phyloP scores from a whole-genome alignment of 2,888 invertebrate species.

The Folsomia candida region DNA sequence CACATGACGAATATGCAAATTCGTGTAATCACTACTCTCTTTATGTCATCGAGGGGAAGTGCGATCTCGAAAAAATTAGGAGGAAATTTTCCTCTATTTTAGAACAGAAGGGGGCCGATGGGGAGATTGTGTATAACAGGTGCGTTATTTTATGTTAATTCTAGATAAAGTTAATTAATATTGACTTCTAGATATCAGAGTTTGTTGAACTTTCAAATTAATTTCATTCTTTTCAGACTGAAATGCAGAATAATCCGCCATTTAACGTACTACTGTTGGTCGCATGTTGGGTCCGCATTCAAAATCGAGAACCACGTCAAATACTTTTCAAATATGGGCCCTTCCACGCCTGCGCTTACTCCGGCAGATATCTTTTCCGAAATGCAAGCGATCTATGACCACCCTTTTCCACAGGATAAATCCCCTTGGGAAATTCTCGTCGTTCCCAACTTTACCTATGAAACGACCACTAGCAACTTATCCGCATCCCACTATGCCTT shows the following conservation, averaged over 20 bases:
- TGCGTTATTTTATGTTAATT: too few relatives aligned
- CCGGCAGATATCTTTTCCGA: constrained; percentile 40
- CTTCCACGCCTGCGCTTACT: constrained; percentile 16
- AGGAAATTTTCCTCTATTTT: constrained; percentile 32
- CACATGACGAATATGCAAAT: constrained; percentile 39
- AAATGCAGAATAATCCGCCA: constrained; percentile 40
- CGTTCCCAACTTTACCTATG: constrained; percentile 41
- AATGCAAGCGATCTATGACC: constrained; percentile 36
- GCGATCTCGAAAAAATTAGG: constrained; percentile 38
- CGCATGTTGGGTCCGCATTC: constrained; percentile 32
- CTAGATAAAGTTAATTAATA: too few relatives aligned
- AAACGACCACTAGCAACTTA: neutral
- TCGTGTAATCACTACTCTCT: constrained; percentile 46
- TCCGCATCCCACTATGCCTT: constrained; percentile 35
- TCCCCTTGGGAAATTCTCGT: constrained; percentile 48
- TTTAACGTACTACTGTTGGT: constrained; percentile 44
- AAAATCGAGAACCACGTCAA: constrained; percentile 38
- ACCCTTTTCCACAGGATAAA: constrained; percentile 40
- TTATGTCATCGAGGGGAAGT: constrained; percentile 43
- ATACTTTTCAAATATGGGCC: constrained; percentile 30
- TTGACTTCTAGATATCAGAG: too few relatives aligned
- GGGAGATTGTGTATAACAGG: constrained; percentile 35
- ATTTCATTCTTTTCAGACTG: constrained; percentile 4
- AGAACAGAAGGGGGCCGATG: constrained; percentile 21
- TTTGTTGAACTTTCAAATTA: too few relatives aligned